Percentiles rank a stretch among this genome's conserved stretches.
These are phyloP conservation scores for Phalacrocorax carbo DNA, from an alignment of 2,113 vertebrate species.

Conservation along the genomic window DNA sequence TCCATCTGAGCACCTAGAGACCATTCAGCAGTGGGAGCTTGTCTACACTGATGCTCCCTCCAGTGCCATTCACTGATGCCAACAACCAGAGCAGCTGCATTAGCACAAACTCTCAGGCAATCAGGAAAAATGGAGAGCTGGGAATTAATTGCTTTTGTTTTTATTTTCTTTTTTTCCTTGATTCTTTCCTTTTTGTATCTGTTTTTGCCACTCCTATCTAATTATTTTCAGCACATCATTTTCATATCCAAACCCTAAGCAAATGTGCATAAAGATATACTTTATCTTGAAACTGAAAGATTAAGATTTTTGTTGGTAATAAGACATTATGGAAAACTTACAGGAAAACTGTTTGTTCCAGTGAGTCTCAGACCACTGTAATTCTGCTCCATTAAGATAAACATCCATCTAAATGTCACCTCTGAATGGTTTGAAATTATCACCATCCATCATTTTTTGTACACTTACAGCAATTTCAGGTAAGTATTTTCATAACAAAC, in stretches of 20 bases:
- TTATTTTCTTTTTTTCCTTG: too few relatives aligned
- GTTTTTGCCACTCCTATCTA: background rate
- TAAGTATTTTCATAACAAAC: background rate
- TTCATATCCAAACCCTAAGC: background rate
- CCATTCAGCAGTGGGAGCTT: background rate
- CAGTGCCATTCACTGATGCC: background rate
- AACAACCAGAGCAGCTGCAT: background rate
- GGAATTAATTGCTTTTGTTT: background rate
- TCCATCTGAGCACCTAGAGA: background rate
- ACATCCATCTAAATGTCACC: constrained; percentile 15
- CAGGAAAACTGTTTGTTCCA: background rate
- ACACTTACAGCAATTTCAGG: background rate
- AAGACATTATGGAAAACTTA: background rate
- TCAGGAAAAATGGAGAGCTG: background rate
- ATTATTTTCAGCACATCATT: background rate
- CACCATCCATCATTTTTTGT: background rate
- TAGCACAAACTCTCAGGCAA: background rate
- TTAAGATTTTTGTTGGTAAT: background rate
- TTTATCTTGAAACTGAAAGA: background rate
- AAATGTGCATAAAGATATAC: background rate
- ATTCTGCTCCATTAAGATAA: constrained; percentile 26
- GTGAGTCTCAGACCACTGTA: background rate
- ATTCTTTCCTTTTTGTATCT: background rate
- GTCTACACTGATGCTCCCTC: background rate
- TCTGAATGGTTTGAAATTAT: background rate